Evolutionary conservation across 2,888 invertebrate species (phyloP), one percentile per base, ranked within the genome.

Genomic region (Heliconius ethilla): DNA sequence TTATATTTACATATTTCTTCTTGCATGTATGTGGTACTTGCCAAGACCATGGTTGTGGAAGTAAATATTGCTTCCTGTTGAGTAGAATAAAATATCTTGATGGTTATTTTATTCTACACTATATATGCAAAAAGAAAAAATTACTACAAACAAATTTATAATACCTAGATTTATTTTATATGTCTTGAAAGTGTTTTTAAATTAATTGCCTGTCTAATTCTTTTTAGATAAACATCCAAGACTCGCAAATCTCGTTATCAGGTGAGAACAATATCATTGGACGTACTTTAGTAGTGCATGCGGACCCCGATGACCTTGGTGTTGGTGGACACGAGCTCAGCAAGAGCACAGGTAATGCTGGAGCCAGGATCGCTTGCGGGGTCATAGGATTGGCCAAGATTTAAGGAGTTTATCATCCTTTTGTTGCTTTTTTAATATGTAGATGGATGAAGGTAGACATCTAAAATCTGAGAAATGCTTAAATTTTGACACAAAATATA

Each of bases 271-370:
- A 95, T 92, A 96, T 98, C 86, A 90, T 98, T 75, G 98, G 98
- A 4, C 96, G 98, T 86, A 97, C 98, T 9, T 91, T 98, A 83
- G 98, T 98, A 70, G 97, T 99, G 11, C 99, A 99, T 90, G 98
- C 97, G 66, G 98, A 98, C 92, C 96, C 96, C 0, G 99, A 99
- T 93, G 99, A 99, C 92, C 94, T 99, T 79, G 99, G 99, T n/a
- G 92, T 96, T 81, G 99, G 99, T 51, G 98, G 98, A 0, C 97
- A 98, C 87, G 98, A 99, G 87, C 94, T 98, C 82, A 99, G 98
- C 95, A 97, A 97, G 93, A 96, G 97, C 7, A 99, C 99, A 22
- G 99, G 99, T 78, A 99, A 99, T 91, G 99, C 99, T 75, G 99
- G 99, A 4, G 97, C 96, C 27, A 96, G 99, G 83, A 94, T 97